These are phyloP conservation scores for Brevimyrus niger DNA, from an alignment of 2,113 vertebrate genomes.

Conservation along the genomic window DNA sequence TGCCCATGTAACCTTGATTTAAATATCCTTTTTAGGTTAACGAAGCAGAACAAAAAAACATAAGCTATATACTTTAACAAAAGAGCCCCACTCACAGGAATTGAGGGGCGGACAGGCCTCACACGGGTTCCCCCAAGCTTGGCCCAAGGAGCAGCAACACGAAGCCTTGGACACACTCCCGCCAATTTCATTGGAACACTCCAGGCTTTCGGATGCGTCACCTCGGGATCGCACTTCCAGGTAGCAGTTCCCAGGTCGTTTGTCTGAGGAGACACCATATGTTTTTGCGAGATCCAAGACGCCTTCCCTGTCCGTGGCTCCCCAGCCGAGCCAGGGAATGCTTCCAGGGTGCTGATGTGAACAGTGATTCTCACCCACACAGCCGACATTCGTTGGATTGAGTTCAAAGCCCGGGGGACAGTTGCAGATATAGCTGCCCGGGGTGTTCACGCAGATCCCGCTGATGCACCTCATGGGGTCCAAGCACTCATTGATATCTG, in stretches of 20 bases:
- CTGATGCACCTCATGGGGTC: constrained; percentile 89
- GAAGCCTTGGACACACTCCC: constrained; percentile 91
- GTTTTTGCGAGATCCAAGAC: neutral
- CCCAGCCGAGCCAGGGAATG: neutral
- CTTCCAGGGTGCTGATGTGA: neutral
- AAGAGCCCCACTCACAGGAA: constrained; percentile 70
- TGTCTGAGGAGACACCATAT: constrained; percentile 61
- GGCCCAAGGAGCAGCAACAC: constrained; percentile 89
- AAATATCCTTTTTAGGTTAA: neutral
- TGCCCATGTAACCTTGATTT: neutral
- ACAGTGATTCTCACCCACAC: constrained; percentile 69
- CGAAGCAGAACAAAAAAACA: neutral
- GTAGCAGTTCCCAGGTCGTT: constrained; percentile 85
- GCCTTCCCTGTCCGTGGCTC: neutral
- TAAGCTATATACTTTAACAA: neutral
- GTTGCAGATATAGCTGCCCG: constrained; percentile 83
- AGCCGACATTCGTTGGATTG: constrained; percentile 90
- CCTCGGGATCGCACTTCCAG: constrained; percentile 78
- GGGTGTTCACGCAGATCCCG: constrained; percentile 81
- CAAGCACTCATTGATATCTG: constrained; percentile 89
- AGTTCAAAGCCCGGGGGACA: constrained; percentile 90
- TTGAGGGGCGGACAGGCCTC: constrained; percentile 83
- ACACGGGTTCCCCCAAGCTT: constrained; percentile 90
- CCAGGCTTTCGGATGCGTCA: constrained; percentile 75
- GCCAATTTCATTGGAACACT: constrained; percentile 90